Base-by-base conservation (phyloP, 2,797 vertebrate genomes). In the Siniperca undulata region DNA sequence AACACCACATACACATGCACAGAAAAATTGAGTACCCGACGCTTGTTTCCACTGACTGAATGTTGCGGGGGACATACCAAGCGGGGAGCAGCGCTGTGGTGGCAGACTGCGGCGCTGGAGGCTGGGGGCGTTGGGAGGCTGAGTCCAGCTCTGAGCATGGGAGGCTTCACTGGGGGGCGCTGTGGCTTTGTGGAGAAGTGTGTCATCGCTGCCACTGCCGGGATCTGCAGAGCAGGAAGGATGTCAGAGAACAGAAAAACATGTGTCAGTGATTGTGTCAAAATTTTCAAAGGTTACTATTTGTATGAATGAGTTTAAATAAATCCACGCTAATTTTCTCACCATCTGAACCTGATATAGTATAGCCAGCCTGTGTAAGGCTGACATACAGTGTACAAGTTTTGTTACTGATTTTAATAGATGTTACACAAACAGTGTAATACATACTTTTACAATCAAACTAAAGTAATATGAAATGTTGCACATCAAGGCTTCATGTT, bases 91-190 rank as follows among this genome's bases (percentile, higher is more conserved):
- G 79, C 94, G 96, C 14, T 97, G 96, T 0, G 96, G 96, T 0
- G 97, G 97, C 83, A 98, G 91, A 82, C 95, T 95, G 91, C 95
- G 96, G 72, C 96, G 96, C 27, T 96, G 93, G 17, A 95, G 89
- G 0, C 89, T 89, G 20, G 91, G 91, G 58, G 86, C 94, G 78
- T 94, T 95, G 2, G 95, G 88, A 16, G 91, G 92, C 11, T 95
- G 95, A 0, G 88, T 83, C 0, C 91, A 79, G 68, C 56, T 90
- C 75, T 94, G 88, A n/a, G 90, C 88, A 38, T 95, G 95, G 85
- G 94, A 52, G n/a, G 82, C 19, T 2, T 97, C 97, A 77, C 93
- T 94, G 73, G 93, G 86, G 71, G 94, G 78, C 44, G 87, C 80
- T 40, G 93, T 38, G 73, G 90, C 68, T 90, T 95, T 96, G 65